These are phyloP conservation scores for Varanus salvator DNA, from an alignment of 2,113 vertebrate genomes.

Conservation along the genomic window DNA sequence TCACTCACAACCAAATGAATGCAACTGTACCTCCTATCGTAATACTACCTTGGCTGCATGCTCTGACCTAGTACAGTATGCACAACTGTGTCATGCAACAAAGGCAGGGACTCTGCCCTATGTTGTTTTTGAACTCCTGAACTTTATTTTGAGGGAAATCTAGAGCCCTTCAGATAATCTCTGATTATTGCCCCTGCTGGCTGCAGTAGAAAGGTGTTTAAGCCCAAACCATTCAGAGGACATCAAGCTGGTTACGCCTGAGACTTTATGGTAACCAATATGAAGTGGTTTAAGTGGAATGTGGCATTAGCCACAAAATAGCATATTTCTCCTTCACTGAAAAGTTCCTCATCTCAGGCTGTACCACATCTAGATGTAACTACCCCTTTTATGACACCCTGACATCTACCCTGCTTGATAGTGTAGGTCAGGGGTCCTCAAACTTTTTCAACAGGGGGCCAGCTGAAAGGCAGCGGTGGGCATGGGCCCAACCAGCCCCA, in stretches of 20 bases:
- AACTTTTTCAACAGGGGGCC: too few relatives aligned
- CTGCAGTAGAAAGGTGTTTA: too few relatives aligned
- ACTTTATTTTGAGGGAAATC: too few relatives aligned
- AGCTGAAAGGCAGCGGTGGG: too few relatives aligned
- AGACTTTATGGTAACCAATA: too few relatives aligned
- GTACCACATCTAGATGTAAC: not conserved
- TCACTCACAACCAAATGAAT: not conserved
- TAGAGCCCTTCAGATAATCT: too few relatives aligned
- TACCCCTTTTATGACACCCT: not conserved
- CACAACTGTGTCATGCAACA: not conserved
- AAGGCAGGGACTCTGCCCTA: not conserved
- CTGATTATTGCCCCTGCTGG: too few relatives aligned
- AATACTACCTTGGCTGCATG: not conserved
- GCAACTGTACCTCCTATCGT: not conserved
- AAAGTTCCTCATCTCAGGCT: not conserved
- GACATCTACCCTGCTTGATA: not conserved
- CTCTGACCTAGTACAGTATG: not conserved
- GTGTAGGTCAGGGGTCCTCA: not conserved
- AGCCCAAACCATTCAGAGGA: too few relatives aligned
- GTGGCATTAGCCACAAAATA: not conserved
- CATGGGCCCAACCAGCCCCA: too few relatives aligned
- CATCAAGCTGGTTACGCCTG: too few relatives aligned
- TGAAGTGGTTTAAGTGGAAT: not conserved
- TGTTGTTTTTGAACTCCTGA: not conserved
- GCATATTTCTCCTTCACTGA: not conserved